Evolutionary conservation across 2,797 vertebrate species (phyloP), one percentile per base, ranked within the genome.

Genomic region (Phrynocephalus vlangalii): DNA sequence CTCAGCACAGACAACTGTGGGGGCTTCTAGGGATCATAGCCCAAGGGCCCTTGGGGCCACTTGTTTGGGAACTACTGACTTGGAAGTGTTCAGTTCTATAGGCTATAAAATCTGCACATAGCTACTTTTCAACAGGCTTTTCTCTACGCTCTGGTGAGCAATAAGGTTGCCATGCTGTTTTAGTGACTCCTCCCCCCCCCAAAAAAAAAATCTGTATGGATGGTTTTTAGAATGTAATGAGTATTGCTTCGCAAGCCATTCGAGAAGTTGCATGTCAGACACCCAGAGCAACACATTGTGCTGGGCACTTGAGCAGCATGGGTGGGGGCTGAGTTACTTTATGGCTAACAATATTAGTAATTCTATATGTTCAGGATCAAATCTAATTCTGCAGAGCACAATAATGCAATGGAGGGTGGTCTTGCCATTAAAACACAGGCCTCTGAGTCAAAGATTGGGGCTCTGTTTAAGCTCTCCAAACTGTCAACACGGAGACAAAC

Each of bases 401-500:
- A 3, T 83, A 70, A 84, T 71, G 0, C 0, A 18, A n/a, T 13
- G 9, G 56, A 83, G 73, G 8, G 8, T 77, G 70, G 1, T 20
- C 44, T 88, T 85, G 0, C 0, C 66, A 11, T 86, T 89, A 76
- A 88, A 84, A 30, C 9, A 78, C 67, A 78, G 66, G n/a, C n/a
- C n/a, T n/a, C n/a, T n/a, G n/a, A 70, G 16, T 88, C 56, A 75
- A 66, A 52, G 72, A 90, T 33, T 16, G 18, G 60, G 66, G 20
- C 87, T 92, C 78, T 84, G 3, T 81, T 9, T 15, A 60, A 48
- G 3, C 5, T 87, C 66, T 90, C 76, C 11, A 20, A 3, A 26
- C 83, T 83, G 66, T 87, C 66, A 70, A 89, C 79, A 15, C 56
- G 28, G 30, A 60, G 81, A 77, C 13, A 22, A 90, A 91, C n/a